phyloP scores from a whole-genome alignment of 1,140 invertebrate genomes.

The Drosophila persimilis region DNA sequence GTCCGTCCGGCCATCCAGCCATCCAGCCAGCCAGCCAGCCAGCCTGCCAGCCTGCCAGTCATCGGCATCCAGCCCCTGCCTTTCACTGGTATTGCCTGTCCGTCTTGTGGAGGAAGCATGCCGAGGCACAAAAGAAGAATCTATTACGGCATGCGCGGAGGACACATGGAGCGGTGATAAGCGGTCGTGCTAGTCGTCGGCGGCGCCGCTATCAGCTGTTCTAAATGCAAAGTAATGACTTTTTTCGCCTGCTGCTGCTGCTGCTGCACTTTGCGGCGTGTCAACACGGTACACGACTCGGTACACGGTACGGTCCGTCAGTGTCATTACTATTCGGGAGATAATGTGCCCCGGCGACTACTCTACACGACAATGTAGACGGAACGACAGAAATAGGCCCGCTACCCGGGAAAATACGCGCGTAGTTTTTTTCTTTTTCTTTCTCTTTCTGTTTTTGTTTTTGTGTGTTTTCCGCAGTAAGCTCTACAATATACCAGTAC shows the following conservation, averaged over 20 bases:
- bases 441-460: neutral
- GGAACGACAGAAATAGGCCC: slow-evolving; percentile 63
- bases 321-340: slow-evolving; percentile 73
- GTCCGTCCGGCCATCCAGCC: slow-evolving; percentile 42
- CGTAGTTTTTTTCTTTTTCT: slow-evolving; percentile 9
- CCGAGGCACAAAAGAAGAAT: slow-evolving; percentile 65
- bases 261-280: slow-evolving; percentile 55
- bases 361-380: slow-evolving; percentile 36
- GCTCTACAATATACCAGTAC: slow-evolving; percentile 32
- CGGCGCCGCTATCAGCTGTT: slow-evolving; percentile 63
- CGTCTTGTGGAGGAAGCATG: slow-evolving; percentile 33
- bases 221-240: slow-evolving; percentile 73
- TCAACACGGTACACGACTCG: slow-evolving; percentile 38
- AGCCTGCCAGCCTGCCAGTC: slow-evolving; percentile 13
- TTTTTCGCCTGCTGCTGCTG: slow-evolving; percentile 43
- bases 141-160: slow-evolving; percentile 56
- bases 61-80: slow-evolving; percentile 22
- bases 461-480: slow-evolving; percentile 58
- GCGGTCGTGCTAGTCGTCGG: slow-evolving; percentile 9
- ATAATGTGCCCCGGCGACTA: slow-evolving; percentile 30
- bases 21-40: slow-evolving; percentile 1
- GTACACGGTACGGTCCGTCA: slow-evolving; percentile 35
- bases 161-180: slow-evolving; percentile 48
- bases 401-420: slow-evolving; percentile 72
- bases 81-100: slow-evolving; percentile 21